phyloP scores from a whole-genome alignment of 2,113 vertebrate genomes.

The Tricholaema leucomelas region DNA sequence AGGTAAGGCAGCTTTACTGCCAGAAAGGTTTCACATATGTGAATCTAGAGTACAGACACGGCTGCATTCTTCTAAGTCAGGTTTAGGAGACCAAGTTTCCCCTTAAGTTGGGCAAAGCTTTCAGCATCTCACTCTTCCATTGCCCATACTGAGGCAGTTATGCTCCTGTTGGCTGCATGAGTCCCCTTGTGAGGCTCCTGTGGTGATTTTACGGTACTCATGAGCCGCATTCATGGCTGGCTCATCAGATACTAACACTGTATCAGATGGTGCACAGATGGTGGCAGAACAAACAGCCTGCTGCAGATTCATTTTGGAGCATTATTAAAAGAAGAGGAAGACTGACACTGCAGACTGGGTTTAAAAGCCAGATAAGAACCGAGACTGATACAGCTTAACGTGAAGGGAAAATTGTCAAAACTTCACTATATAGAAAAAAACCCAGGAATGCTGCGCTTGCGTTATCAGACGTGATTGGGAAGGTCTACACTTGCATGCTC shows the following conservation, averaged over 20 bases:
- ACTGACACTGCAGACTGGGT: fast-evolving
- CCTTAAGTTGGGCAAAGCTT: neutral
- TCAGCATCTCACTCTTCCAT: neutral
- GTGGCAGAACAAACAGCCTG: neutral
- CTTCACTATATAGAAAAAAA: neutral
- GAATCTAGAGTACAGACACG: neutral
- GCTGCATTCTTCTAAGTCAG: neutral
- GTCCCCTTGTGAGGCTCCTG: neutral
- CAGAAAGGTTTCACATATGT: neutral
- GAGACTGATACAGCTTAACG: neutral
- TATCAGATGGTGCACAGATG: neutral
- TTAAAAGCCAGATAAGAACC: neutral
- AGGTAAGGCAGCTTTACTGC: neutral
- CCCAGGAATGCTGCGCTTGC: neutral
- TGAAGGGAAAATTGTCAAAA: neutral
- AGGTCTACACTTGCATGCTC: neutral
- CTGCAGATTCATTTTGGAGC: neutral
- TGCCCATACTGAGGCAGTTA: neutral
- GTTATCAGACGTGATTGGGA: neutral
- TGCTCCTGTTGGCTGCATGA: neutral
- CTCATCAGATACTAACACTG: neutral
- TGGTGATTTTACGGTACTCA: neutral
- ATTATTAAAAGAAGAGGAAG: neutral
- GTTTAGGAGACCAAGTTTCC: neutral
- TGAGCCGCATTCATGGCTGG: neutral